Conservation (phyloP, 2,888 invertebrate species). For the Synanthedon andrenaeformis region DNA sequence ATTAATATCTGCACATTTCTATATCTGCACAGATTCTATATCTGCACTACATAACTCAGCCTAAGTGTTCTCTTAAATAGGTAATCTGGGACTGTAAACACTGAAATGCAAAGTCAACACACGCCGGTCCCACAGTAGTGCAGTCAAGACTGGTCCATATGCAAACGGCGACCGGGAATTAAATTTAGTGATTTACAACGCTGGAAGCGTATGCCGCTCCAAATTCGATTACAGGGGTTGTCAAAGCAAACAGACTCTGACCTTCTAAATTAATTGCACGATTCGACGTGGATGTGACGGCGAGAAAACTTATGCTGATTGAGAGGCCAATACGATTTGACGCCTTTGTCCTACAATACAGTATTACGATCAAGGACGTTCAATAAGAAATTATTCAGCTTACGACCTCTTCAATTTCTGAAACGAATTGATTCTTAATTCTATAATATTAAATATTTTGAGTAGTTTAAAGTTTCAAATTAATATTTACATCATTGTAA, state of each 20-base stretch:
- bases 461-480: too few relatives aligned
- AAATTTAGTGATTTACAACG: constrained; percentile 41
- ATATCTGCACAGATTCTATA: too few relatives aligned
- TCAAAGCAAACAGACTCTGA: constrained; percentile 31
- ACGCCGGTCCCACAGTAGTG: constrained; percentile 1
- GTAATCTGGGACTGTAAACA: background rate
- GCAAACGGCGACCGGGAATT: constrained; percentile 30
- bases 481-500: too few relatives aligned
- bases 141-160: constrained; percentile 13
- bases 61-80: background rate
- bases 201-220: constrained; percentile 12
- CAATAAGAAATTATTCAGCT: too few relatives aligned
- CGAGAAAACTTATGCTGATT: constrained; percentile 6
- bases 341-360: background rate
- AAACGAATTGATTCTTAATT: too few relatives aligned
- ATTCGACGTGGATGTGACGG: constrained; percentile 25
- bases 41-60: too few relatives aligned
- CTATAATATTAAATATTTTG: too few relatives aligned
- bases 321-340: constrained; percentile 11
- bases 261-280: constrained; percentile 40
- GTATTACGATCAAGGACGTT: too few relatives aligned
- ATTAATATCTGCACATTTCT: too few relatives aligned
- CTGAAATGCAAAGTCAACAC: background rate
- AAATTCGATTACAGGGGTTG: constrained; percentile 34
- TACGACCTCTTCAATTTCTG: too few relatives aligned